Base-by-base conservation (phyloP, 2,797 vertebrate species). In the Hybognathus amarus region DNA sequence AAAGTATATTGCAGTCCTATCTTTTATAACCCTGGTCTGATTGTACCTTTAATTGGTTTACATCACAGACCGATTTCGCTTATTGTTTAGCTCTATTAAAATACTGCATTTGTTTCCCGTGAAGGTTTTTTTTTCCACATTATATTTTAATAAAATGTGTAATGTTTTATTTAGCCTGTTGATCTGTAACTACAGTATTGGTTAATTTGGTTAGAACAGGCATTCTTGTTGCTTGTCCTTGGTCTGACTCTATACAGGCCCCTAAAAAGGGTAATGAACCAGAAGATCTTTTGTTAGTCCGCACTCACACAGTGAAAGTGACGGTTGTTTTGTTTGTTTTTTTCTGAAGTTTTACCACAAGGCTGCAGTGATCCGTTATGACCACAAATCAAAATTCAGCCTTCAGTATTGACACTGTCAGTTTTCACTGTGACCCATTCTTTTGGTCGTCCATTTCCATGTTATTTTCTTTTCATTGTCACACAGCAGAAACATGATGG, bases 341-440 rank as follows among this genome's bases (percentile, higher is more conserved):
- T 30, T 2, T 13, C 74, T 59, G 15, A 36, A 59, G 7, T 40
- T 81, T 40, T 56, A 77, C 40, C 47, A 69, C 33, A 74, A 42
- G 10, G 13, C 52, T 40, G 30, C n/a, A 20, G 10, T 36, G 38
- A 30, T 38, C 77, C 40, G 1, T 52, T 24, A 22, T 50, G 22
- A 56, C 64, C 56, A 0, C 9, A 40, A 79, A 47, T 91, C 87
- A 82, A 22, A 18, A 67, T 85, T 85, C 66, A 80, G 6, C n/a
- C 30, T 79, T 79, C 79, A 30, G 79, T 85, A 89, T 90, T 87
- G 59, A 66, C 66, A 20, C 64, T 68, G 88, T 86, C 89, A 85
- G 85, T 50, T 84, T 87, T 82, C 79, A 77, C 80, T 24, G 74
- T 47, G 76, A 75, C 8, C 3, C 8, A n/a, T 15, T 79, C 50